Evolutionary conservation across 2,797 vertebrate species (phyloP).

Genomic region (Oryzias sinensis): DNA sequence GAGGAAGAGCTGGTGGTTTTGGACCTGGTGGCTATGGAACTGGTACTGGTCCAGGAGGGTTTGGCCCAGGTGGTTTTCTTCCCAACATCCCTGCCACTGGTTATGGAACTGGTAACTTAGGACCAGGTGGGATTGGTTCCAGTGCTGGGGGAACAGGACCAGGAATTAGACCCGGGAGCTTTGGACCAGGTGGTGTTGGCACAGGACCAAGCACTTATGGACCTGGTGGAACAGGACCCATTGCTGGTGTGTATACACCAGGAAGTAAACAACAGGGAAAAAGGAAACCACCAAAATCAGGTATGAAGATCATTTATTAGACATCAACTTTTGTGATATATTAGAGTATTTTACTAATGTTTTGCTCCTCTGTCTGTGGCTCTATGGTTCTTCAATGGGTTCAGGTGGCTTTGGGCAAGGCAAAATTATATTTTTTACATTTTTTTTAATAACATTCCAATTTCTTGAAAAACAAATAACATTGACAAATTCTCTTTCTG

Average conservation of each 20-base stretch:
- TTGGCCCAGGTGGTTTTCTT: constrained; percentile 37
- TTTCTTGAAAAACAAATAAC: no score
- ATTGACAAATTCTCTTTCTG: no score
- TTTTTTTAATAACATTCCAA: neutral
- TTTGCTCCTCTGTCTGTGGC: constrained; percentile 30
- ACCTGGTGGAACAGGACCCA: constrained; percentile 47
- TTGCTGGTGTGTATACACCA: constrained; percentile 42
- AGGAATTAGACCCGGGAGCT: constrained; percentile 31
- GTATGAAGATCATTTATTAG: constrained; percentile 29
- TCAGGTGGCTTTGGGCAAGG: constrained; percentile 55
- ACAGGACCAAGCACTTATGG: constrained; percentile 12
- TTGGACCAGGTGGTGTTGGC: constrained; percentile 41
- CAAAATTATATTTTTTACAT: constrained; percentile 4
- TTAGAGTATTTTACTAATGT: neutral
- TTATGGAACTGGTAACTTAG: constrained; percentile 44
- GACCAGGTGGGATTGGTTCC: constrained; percentile 44
- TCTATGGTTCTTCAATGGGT: constrained; percentile 56
- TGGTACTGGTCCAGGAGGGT: constrained; percentile 40
- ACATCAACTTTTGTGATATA: constrained; percentile 5
- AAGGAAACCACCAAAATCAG: constrained; percentile 65
- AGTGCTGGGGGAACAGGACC: constrained; percentile 31
- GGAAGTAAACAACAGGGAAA: constrained; percentile 50
- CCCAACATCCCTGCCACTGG: constrained; percentile 32
- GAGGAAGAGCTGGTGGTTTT: constrained; percentile 51
- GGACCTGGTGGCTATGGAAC: constrained; percentile 51